Evolutionary conservation across 2,888 invertebrate species (phyloP).

Genomic region (Neoaliturus tenellus): DNA sequence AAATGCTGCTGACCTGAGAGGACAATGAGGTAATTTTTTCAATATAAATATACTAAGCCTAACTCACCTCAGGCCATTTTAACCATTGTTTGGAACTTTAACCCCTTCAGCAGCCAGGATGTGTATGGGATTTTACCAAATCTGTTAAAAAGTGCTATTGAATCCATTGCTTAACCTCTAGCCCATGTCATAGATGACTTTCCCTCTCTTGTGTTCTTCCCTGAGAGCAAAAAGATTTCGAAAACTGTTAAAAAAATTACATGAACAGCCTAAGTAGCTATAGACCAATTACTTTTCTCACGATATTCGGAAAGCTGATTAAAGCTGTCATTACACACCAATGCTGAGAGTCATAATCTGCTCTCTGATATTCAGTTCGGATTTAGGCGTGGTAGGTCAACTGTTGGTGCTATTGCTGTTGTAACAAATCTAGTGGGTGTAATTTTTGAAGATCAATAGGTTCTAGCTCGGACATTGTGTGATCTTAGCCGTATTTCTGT

Average conservation of each 20-base stretch:
- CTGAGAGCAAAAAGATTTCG: background rate
- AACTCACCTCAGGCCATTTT: background rate
- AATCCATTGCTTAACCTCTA: background rate
- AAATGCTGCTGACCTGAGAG: background rate
- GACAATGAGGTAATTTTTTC: background rate
- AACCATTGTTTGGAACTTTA: no score
- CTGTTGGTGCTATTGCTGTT: background rate
- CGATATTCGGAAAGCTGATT: background rate
- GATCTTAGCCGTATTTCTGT: constrained; percentile 42
- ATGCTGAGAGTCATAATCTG: background rate
- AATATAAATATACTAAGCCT: background rate
- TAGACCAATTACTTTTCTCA: background rate
- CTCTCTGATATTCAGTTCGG: constrained; percentile 3
- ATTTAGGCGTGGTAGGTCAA: constrained; percentile 1
- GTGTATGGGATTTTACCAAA: background rate
- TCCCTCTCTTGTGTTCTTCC: background rate
- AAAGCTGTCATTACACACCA: constrained; percentile 3
- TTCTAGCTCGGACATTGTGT: background rate
- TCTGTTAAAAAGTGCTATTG: background rate
- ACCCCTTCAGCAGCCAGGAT: background rate
- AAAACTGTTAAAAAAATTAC: background rate
- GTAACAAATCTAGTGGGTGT: background rate
- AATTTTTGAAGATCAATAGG: background rate
- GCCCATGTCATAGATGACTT: background rate
- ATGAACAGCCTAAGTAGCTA: background rate